phyloP scores from a whole-genome alignment of 2,113 vertebrate genomes.

The Marmota monax region DNA sequence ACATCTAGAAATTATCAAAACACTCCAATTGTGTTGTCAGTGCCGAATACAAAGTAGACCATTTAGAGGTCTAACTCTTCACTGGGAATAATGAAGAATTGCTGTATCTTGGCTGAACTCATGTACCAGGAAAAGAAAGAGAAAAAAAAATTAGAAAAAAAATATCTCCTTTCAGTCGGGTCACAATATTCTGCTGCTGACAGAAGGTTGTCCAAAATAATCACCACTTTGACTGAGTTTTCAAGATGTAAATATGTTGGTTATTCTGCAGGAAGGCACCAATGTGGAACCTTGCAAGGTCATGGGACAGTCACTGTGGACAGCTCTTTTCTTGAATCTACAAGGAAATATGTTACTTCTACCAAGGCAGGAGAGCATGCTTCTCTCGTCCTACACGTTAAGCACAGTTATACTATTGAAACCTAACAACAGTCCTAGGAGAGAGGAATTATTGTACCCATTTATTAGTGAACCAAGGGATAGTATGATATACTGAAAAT shows the following conservation, averaged over 20 bases:
- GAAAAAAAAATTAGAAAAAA: slow-evolving; percentile 61
- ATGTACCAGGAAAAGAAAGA: slow-evolving; percentile 63
- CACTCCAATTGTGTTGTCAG: slow-evolving; percentile 52
- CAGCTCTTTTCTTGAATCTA: slow-evolving; percentile 51
- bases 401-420: neutral
- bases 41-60: slow-evolving; percentile 53
- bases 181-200: slow-evolving; percentile 77
- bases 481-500: neutral
- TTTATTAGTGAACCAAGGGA: neutral
- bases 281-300: slow-evolving; percentile 55
- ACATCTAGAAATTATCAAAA: slow-evolving; percentile 68
- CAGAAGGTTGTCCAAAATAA: slow-evolving; percentile 83
- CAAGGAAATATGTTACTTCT: neutral
- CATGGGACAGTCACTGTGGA: slow-evolving; percentile 46
- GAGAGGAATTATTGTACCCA: neutral
- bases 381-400: neutral
- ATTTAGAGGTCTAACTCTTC: slow-evolving; percentile 68
- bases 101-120: slow-evolving; percentile 83
- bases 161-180: slow-evolving; percentile 75
- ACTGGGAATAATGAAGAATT: slow-evolving; percentile 78
- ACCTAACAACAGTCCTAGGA: neutral
- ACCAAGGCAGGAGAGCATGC: neutral
- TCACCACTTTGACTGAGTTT: slow-evolving; percentile 69
- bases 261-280: slow-evolving; percentile 65
- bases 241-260: slow-evolving; percentile 73